Evolutionary conservation across 1,140 invertebrate genomes (phyloP).

Genomic region (Drosophila biarmipes): DNA sequence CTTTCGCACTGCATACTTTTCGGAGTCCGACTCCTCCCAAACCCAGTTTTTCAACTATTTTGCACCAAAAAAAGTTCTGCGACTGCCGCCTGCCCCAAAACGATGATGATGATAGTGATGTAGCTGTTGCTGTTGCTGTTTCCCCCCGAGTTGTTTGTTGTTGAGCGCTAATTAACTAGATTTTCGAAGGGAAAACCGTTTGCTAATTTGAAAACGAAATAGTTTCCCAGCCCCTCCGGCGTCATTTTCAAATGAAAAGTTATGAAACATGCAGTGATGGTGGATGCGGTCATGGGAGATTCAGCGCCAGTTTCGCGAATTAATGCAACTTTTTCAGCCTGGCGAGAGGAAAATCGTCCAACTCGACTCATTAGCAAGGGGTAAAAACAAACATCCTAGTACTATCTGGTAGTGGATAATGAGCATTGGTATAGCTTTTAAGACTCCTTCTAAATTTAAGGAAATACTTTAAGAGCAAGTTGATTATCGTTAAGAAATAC

Average conservation of each 20-base stretch:
- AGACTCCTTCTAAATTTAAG: too few species aligned
- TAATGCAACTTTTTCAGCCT: slow-evolving; percentile 4
- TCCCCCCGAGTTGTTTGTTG: slow-evolving; percentile 48
- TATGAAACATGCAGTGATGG: slow-evolving; percentile 49
- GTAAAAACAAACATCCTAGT: background rate
- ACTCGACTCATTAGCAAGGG: slow-evolving; percentile 8
- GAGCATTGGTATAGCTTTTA: background rate
- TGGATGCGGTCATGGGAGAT: slow-evolving; percentile 16
- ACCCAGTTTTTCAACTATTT: slow-evolving; percentile 48
- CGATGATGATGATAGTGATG: slow-evolving; percentile 19
- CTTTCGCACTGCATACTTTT: slow-evolving; percentile 41
- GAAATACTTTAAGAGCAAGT: too few species aligned
- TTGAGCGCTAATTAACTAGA: slow-evolving; percentile 65
- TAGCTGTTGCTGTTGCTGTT: slow-evolving; percentile 29
- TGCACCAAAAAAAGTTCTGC: slow-evolving; percentile 38
- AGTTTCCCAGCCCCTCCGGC: slow-evolving; percentile 33
- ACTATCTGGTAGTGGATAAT: background rate
- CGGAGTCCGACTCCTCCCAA: background rate
- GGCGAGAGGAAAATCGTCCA: background rate
- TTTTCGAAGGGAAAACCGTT: slow-evolving; percentile 59
- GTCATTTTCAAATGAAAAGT: slow-evolving; percentile 46
- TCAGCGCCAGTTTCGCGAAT: slow-evolving; percentile 25
- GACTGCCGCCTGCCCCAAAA: slow-evolving; percentile 11
- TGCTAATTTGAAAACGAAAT: slow-evolving; percentile 68
- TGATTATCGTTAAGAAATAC: too few species aligned